Evolutionary conservation across 2,113 vertebrate genomes (phyloP), one percentile per base, ranked within the genome.

Genomic region (Syrrhaptes paradoxus): DNA sequence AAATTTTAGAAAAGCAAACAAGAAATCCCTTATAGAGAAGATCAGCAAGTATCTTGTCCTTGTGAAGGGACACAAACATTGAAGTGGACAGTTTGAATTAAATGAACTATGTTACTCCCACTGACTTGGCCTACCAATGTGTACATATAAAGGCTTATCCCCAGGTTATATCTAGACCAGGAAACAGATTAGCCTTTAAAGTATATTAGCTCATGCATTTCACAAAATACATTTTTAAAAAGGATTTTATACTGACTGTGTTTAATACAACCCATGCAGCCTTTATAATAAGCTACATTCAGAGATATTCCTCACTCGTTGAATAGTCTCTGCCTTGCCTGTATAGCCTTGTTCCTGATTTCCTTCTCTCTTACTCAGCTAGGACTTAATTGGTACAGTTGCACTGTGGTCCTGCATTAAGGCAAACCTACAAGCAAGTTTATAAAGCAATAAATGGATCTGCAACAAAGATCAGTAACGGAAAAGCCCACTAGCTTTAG

Each of bases 61-160:
- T 59, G 25, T 48, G 48, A 92, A 68, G 11, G 43, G 13, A 1
- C 10, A 16, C 17, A 76, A 51, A 26, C 15, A 29, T 14, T 55
- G 46, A 24, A 48, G 32, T 6, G 24, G 5, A 16, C 5, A 31
- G 29, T 21, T 3, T 25, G 4, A 72, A 75, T 7, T 29, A 20
- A 57, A 48, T 28, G 9, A 63, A 28, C 26, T 11, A 1, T 7
- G 2, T 67, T 34, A 57, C 16, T 61, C 7, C 25, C 34, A 36
- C 15, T 59, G 36, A 29, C 11, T 21, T 20, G 8, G 41, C 16
- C 38, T 65, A 57, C 34, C n/a, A 70, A 65, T 11, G 13, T 6
- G 15, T 3, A n/a, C 7, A 10, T 26, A 7, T 1, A 41, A 32
- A 0, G 1, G 10, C 7, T 66, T 31, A 49, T 13, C 19, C 17